Evolutionary conservation across 2,797 vertebrate genomes (phyloP).

Genomic region (Chromis chromis): DNA sequence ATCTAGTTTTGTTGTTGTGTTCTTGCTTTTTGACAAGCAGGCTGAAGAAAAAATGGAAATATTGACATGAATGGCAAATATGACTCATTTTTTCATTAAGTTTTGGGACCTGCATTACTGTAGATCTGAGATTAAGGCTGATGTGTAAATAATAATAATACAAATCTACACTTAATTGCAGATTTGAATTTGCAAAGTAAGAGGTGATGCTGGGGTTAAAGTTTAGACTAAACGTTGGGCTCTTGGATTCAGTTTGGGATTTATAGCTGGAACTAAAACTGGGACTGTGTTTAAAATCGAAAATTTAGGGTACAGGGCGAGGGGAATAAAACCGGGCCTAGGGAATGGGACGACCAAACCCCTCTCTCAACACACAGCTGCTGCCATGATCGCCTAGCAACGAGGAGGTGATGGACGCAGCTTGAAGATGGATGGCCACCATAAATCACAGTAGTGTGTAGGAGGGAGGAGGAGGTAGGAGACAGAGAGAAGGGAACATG

Average conservation of each 20-base stretch:
- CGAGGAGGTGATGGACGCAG: conserved; percentile 97
- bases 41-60: background rate
- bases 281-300: conserved; percentile 16
- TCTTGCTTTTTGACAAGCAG: background rate
- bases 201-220: background rate
- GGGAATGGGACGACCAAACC: conserved; percentile 60
- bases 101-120: background rate
- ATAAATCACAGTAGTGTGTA: conserved; percentile 97
- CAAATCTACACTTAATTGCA: too few species aligned
- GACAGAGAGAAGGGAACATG: conserved; percentile 74
- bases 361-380: conserved; percentile 98
- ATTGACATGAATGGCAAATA: background rate
- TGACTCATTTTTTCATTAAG: background rate
- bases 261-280: background rate
- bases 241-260: background rate
- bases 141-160: background rate
- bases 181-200: too few species aligned
- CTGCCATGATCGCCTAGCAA: conserved; percentile 99
- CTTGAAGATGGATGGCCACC: conserved; percentile 99
- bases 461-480: conserved; percentile 82
- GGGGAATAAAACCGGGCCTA: conserved; percentile 52
- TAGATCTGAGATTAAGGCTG: background rate
- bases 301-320: conserved; percentile 21
- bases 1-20: background rate
- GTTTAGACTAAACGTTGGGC: background rate